Base-by-base conservation (phyloP, 2,888 invertebrate genomes). In the Drosophila niveifrons region DNA sequence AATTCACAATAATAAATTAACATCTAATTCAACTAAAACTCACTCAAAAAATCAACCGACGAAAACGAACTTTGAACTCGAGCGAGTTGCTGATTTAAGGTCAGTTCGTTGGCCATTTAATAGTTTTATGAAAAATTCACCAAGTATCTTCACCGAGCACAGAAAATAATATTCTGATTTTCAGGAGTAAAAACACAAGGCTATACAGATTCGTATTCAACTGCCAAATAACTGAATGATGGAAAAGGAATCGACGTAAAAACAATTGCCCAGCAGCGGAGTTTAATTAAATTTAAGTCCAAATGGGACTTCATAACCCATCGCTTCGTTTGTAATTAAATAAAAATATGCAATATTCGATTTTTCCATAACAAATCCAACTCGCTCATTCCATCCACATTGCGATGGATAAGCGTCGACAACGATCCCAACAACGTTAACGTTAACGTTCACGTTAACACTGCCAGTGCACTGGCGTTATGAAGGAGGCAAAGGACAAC, bases 261-360 rank as follows among this genome's bases (percentile, higher is more conserved):
- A 66, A 17, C 57, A 58, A 55, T 53, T 55, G 34, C 4, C 10
- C 18, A 8, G 17, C 7, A 56, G 56, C 34, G 46, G 51, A 55
- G 23, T 64, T 76, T 74, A 77, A 82, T 82, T 78, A 72, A 81
- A 86, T 72, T 69, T 44, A 70, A 70, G 23, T 64, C 63, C 67
- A 70, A 75, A 72, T 72, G 75, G 72, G 46, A 77, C 64, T 82
- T 82, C 77, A 84, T 77, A 82, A 68, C 53, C 72, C 47, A 44
- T 52, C 66, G 59, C 51, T 46, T 58, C 61, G 59, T 63, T 72
- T 51, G 62, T 85, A 82, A 82, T 82, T 85, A 77, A 82, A 57
- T 57, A 47, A 82, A 72, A 77, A 73, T 72, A 61, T 66, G 59
- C 80, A 80, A 78, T 80, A 80, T 85, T 73, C 69, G 65, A 72